phyloP scores from a whole-genome alignment of 92 coral and sea anemone species.

The Blastomussa wellsi region DNA sequence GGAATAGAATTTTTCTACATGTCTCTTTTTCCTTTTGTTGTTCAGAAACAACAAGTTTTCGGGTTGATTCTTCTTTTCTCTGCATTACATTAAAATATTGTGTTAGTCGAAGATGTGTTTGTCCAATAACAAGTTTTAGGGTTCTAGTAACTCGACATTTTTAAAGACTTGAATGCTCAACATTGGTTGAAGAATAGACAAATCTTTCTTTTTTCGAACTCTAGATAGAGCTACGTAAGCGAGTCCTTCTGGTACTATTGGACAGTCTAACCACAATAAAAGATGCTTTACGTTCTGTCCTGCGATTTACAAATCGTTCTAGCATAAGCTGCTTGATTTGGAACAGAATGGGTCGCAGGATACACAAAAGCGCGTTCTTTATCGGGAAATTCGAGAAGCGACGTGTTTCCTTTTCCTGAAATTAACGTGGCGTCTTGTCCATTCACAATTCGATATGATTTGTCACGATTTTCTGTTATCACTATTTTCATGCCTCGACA shows the following conservation, averaged over 20 bases:
- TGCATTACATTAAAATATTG: no score
- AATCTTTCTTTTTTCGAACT: neutral
- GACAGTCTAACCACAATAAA: neutral
- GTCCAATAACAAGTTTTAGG: no score
- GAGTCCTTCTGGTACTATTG: neutral
- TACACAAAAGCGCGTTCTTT: neutral
- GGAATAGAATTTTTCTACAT: no score
- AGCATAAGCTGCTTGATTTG: neutral
- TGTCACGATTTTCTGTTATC: slow-evolving; percentile 38
- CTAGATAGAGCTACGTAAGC: neutral
- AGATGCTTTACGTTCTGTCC: slow-evolving; percentile 14
- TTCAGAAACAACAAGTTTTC: no score
- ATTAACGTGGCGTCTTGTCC: slow-evolving; percentile 41
- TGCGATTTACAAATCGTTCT: neutral
- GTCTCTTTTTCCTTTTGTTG: no score
- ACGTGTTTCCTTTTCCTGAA: neutral
- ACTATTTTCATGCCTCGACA: slow-evolving; percentile 19
- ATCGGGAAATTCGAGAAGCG: neutral
- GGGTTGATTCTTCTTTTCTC: no score
- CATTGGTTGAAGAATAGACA: neutral
- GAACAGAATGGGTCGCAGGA: slow-evolving; percentile 24
- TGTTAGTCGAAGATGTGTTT: no score
- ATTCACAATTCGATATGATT: slow-evolving; percentile 30
- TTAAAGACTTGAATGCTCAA: neutral
- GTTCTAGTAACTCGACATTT: neutral